phyloP scores from a whole-genome alignment of 2,888 invertebrate genomes.

The Anoncus sp. region DNA sequence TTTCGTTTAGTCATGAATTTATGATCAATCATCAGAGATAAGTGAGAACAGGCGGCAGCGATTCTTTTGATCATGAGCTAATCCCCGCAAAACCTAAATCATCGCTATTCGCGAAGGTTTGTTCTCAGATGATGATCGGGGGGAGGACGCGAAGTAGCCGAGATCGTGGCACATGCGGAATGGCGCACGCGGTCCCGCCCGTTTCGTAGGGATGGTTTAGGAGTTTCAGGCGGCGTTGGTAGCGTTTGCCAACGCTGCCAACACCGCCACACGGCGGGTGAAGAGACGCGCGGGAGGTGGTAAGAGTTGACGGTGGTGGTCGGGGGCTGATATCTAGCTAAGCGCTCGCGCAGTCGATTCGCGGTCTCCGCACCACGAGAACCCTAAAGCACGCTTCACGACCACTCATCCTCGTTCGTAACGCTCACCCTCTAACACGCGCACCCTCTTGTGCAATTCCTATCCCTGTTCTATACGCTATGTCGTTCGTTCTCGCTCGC shows the following conservation, averaged over 20 bases:
- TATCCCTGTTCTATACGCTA: slow-evolving; percentile 29
- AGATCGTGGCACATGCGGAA: slow-evolving; percentile 23
- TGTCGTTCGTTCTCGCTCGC: slow-evolving; percentile 22
- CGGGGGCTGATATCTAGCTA: slow-evolving; percentile 78
- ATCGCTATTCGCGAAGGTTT: neutral
- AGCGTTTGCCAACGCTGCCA: slow-evolving; percentile 46
- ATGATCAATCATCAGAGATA: neutral
- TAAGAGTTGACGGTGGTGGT: slow-evolving; percentile 73
- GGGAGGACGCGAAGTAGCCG: neutral
- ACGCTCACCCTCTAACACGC: slow-evolving; percentile 40
- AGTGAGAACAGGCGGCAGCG: neutral
- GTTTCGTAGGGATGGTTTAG: slow-evolving; percentile 55
- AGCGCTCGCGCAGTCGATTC: slow-evolving; percentile 81
- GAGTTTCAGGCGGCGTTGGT: slow-evolving; percentile 56
- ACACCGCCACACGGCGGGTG: slow-evolving; percentile 60
- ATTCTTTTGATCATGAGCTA: neutral
- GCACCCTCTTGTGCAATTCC: slow-evolving; percentile 34
- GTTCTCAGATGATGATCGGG: neutral
- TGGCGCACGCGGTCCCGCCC: slow-evolving; percentile 58
- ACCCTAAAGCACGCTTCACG: slow-evolving; percentile 69
- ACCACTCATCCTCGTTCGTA: slow-evolving; percentile 58
- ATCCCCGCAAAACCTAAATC: slow-evolving; percentile 8
- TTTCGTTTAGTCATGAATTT: neutral
- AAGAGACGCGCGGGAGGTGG: slow-evolving; percentile 68
- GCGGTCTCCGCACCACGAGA: slow-evolving; percentile 77